Evolutionary conservation across 2,888 invertebrate genomes (phyloP).

Genomic region (Helobdella robusta): DNA sequence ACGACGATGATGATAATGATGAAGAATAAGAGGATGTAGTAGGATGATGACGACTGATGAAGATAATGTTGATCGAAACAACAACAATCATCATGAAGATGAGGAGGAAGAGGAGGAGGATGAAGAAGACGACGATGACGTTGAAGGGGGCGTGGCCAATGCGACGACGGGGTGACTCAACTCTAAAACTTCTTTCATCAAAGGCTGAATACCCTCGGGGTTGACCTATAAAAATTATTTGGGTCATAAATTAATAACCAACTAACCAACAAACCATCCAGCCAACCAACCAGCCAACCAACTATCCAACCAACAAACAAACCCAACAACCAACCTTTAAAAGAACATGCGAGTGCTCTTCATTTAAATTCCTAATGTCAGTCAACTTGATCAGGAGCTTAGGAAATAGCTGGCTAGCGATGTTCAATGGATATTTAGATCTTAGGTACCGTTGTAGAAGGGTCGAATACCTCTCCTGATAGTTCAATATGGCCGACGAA

Average conservation of each 20-base stretch:
- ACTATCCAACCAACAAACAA: too few relatives aligned
- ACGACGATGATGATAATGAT: background rate
- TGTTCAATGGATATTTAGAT: slow-evolving; percentile 40
- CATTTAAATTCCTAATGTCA: slow-evolving; percentile 79
- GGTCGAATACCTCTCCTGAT: slow-evolving; percentile 48
- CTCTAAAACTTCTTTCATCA: slow-evolving; percentile 90
- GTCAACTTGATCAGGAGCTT: slow-evolving; percentile 75
- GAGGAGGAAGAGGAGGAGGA: slow-evolving; percentile 6
- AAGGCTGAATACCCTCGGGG: slow-evolving; percentile 80
- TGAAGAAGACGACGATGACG: too few relatives aligned
- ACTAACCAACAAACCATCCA: too few relatives aligned
- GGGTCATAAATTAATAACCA: background rate
- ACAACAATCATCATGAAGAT: background rate
- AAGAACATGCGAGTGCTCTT: slow-evolving; percentile 82
- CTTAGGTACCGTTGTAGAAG: slow-evolving; percentile 46
- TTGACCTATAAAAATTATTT: slow-evolving; percentile 56
- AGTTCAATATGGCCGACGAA: slow-evolving; percentile 51
- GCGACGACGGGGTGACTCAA: slow-evolving; percentile 53
- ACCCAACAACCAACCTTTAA: too few relatives aligned
- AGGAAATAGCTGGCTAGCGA: slow-evolving; percentile 45
- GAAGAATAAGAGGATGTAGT: background rate
- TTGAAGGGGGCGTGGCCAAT: background rate
- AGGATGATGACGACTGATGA: background rate
- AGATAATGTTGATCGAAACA: background rate
- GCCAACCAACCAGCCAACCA: too few relatives aligned